A percentile compares a stretch with the other conserved stretches of the same genome.
Conservation (phyloP, 2,888 invertebrate genomes). For the Lysandra coridon region DNA sequence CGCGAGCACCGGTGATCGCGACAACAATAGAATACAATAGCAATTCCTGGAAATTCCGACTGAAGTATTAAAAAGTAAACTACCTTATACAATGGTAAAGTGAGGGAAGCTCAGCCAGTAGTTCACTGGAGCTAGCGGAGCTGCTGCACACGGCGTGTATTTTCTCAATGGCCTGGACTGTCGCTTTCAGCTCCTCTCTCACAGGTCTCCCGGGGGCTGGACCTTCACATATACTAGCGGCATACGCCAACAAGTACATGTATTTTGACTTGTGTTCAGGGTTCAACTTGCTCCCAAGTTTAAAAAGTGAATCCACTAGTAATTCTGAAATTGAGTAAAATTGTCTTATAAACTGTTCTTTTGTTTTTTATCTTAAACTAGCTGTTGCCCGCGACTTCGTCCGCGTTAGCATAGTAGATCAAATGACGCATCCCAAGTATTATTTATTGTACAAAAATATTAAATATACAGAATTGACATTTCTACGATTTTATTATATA, state of each 20-base stretch:
- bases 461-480: too few relatives aligned
- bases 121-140: slow-evolving; percentile 95
- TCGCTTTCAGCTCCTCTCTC: slow-evolving; percentile 95
- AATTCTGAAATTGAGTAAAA: slow-evolving; percentile 81
- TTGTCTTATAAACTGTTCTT: background rate
- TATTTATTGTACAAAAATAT: too few relatives aligned
- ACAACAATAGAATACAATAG: too few relatives aligned
- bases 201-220: slow-evolving; percentile 83
- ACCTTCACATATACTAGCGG: slow-evolving; percentile 94
- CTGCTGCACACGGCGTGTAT: slow-evolving; percentile 93
- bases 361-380: background rate
- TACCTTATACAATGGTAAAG: slow-evolving; percentile 94
- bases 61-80: background rate
- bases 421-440: too few relatives aligned
- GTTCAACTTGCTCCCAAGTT: slow-evolving; percentile 95
- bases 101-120: slow-evolving; percentile 94
- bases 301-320: slow-evolving; percentile 95
- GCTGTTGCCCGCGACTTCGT: too few relatives aligned
- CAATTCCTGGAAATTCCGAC: too few relatives aligned
- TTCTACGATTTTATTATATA: too few relatives aligned
- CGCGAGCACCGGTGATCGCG: too few relatives aligned
- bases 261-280: slow-evolving; percentile 99
- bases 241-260: slow-evolving; percentile 95
- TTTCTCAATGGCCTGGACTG: slow-evolving; percentile 95
- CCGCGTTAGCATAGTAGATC: too few relatives aligned